A percentile compares a stretch with the other conserved stretches of the same genome.
These are phyloP conservation scores for Atrichornis clamosus DNA, from an alignment of 2,113 vertebrate genomes.

Conservation along the genomic window DNA sequence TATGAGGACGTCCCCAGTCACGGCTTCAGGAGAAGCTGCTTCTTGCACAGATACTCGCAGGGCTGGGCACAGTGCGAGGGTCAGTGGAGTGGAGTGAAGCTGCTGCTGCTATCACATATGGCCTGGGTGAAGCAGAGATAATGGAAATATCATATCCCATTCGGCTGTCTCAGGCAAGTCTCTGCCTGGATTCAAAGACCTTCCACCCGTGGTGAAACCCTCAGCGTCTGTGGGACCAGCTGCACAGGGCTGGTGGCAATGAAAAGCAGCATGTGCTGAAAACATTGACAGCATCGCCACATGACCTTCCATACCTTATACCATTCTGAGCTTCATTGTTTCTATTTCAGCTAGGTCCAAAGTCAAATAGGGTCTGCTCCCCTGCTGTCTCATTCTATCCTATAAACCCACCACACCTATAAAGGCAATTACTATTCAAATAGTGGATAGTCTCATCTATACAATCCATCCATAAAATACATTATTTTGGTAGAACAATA, in stretches of 20 bases:
- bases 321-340: not conserved
- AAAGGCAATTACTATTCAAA: not conserved
- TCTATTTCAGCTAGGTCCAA: not conserved
- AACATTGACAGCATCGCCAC: not conserved
- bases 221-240: not conserved
- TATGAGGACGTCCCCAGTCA: not conserved
- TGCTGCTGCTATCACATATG: not conserved
- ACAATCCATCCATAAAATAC: not conserved
- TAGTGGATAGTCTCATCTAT: not conserved
- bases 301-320: not conserved
- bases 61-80: rapidly evolving
- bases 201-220: rapidly evolving
- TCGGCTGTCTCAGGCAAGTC: not conserved
- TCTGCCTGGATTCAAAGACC: not conserved
- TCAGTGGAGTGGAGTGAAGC: not conserved
- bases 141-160: not conserved
- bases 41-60: not conserved
- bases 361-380: not conserved
- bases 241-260: not conserved
- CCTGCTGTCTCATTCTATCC: not conserved
- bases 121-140: not conserved
- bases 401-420: too few species aligned
- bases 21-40: not conserved
- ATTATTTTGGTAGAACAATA: not conserved
- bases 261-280: not conserved